Evolutionary conservation across 2,113 vertebrate species (phyloP).

Genomic region (Carassius auratus): DNA sequence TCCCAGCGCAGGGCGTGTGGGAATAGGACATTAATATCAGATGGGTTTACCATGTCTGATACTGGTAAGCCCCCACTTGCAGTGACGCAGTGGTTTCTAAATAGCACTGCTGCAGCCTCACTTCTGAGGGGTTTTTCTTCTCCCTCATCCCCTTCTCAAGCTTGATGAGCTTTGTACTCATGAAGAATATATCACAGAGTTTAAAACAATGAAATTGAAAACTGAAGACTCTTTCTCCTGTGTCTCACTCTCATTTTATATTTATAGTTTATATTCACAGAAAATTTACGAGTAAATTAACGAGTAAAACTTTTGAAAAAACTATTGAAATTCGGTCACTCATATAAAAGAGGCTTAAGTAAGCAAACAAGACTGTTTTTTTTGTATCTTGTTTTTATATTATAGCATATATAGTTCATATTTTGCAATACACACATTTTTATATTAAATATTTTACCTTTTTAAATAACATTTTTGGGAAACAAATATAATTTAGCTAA

Average conservation of each 20-base stretch:
- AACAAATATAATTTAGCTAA: too few relatives aligned
- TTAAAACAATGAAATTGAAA: constrained; percentile 71
- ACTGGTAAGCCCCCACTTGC: constrained; percentile 55
- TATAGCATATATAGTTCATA: background rate
- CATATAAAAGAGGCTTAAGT: too few relatives aligned
- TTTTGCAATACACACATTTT: too few relatives aligned
- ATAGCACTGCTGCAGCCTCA: constrained; percentile 60
- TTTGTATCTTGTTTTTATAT: background rate
- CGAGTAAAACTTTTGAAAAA: background rate
- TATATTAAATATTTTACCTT: too few relatives aligned
- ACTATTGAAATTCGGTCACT: background rate
- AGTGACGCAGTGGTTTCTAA: constrained; percentile 44
- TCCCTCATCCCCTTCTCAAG: constrained; percentile 50
- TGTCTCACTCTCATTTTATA: constrained; percentile 6
- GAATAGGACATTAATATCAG: constrained; percentile 64
- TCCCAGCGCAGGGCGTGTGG: constrained; percentile 38
- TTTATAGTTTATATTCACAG: too few relatives aligned
- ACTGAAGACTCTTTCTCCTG: constrained; percentile 54
- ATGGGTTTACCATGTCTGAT: constrained; percentile 64
- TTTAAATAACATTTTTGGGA: too few relatives aligned
- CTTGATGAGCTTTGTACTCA: constrained; percentile 43
- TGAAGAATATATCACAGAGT: constrained; percentile 67
- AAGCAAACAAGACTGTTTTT: background rate
- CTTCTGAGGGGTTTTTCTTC: constrained; percentile 54
- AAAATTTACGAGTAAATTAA: background rate